Conservation (phyloP, 2,888 invertebrate species). For the Melinaea menophilus region DNA sequence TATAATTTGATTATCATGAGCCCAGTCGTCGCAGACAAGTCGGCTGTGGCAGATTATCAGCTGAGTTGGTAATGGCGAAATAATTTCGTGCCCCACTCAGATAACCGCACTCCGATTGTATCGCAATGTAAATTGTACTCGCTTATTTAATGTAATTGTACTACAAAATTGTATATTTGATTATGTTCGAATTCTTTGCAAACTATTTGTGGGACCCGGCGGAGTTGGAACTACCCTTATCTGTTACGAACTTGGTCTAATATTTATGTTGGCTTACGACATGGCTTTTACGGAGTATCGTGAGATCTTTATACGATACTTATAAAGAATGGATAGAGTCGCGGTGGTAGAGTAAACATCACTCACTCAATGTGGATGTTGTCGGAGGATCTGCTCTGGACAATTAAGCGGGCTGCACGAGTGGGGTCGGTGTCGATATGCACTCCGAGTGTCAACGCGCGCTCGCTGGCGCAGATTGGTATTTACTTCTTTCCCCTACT, state of each 20-base stretch:
- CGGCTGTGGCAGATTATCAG: slow-evolving; percentile 26
- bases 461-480: slow-evolving; percentile 59
- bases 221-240: slow-evolving; percentile 6
- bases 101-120: slow-evolving; percentile 28
- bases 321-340: neutral
- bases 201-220: neutral
- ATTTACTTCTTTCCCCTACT: slow-evolving; percentile 36
- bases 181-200: slow-evolving; percentile 2
- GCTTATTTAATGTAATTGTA: slow-evolving; percentile 22
- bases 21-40: slow-evolving; percentile 21
- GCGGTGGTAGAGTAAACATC: neutral
- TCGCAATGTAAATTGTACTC: slow-evolving; percentile 31
- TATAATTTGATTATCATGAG: slow-evolving; percentile 4
- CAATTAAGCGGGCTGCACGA: slow-evolving; percentile 12
- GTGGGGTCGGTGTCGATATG: slow-evolving; percentile 25
- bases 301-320: too few relatives aligned
- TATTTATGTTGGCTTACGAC: neutral
- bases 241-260: neutral
- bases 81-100: slow-evolving; percentile 27
- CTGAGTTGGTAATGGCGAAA: slow-evolving; percentile 28
- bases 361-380: slow-evolving; percentile 7
- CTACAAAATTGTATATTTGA: slow-evolving; percentile 7
- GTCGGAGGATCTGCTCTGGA: slow-evolving; percentile 2
- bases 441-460: slow-evolving; percentile 21
- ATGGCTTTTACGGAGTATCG: neutral